Conservation (phyloP, 2,888 invertebrate genomes). For the Scotopteryx bipunctaria region DNA sequence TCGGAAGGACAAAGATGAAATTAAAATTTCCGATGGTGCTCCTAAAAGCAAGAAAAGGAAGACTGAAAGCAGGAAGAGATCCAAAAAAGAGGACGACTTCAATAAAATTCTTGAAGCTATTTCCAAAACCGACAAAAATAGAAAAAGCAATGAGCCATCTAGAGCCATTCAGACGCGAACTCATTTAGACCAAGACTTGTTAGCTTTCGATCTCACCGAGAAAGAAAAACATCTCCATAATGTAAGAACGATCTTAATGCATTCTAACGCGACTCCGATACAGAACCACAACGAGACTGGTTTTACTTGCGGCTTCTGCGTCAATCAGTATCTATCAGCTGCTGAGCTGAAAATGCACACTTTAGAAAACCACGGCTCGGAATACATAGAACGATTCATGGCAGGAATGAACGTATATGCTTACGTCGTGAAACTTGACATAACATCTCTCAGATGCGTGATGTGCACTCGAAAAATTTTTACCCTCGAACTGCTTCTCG, state of each 20-base stretch:
- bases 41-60: background rate
- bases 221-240: constrained; percentile 51
- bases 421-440: constrained; percentile 55
- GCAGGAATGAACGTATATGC: constrained; percentile 36
- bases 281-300: constrained; percentile 48
- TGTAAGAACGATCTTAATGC: constrained; percentile 48
- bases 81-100: background rate
- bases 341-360: constrained; percentile 57
- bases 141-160: no score
- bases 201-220: constrained; percentile 15
- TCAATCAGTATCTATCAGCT: constrained; percentile 43
- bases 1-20: background rate
- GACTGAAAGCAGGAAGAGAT: background rate
- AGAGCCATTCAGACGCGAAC: constrained; percentile 5
- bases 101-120: background rate
- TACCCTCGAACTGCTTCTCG: constrained; percentile 43
- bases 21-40: background rate
- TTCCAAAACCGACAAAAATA: background rate
- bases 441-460: constrained; percentile 47
- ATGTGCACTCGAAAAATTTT: constrained; percentile 42
- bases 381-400: constrained; percentile 45
- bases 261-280: constrained; percentile 63
- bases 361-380: constrained; percentile 32
- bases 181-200: constrained; percentile 36
- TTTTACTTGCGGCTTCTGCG: constrained; percentile 58